Conservation (phyloP, 2,113 vertebrate species). For the Galeopterus variegatus region DNA sequence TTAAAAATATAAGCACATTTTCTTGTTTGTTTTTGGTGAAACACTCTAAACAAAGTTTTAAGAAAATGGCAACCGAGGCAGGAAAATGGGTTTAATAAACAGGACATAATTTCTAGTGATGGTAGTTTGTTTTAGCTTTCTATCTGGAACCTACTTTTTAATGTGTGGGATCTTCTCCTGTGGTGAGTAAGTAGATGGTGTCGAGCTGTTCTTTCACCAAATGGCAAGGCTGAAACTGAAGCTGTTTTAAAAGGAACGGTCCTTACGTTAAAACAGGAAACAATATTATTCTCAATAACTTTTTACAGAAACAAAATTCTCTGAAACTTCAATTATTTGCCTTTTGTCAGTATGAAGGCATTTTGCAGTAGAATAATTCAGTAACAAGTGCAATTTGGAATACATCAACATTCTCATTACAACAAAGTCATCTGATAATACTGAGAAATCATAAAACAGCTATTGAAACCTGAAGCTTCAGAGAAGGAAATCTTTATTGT, state of each 20-base stretch:
- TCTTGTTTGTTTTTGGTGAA: neutral
- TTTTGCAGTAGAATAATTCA: slow-evolving; percentile 32
- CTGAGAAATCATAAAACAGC: slow-evolving; percentile 67
- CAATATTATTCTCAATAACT: neutral
- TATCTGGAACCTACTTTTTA: neutral
- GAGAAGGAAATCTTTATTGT: slow-evolving; percentile 79
- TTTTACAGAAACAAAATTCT: slow-evolving; percentile 52
- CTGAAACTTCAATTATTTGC: slow-evolving; percentile 57
- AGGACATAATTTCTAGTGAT: neutral
- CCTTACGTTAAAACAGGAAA: neutral
- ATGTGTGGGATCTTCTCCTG: neutral
- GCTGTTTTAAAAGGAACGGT: neutral
- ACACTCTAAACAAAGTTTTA: slow-evolving; percentile 18
- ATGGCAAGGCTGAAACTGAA: neutral
- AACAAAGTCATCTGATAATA: slow-evolving; percentile 70
- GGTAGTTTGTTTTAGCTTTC: neutral
- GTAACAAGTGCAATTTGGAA: slow-evolving; percentile 56
- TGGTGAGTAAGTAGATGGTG: neutral
- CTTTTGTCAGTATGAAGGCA: slow-evolving; percentile 16
- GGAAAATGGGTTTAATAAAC: neutral
- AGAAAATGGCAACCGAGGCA: neutral
- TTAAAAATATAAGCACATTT: neutral
- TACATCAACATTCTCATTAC: slow-evolving; percentile 68
- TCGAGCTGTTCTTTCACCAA: neutral
- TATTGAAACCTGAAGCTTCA: slow-evolving; percentile 73